phyloP scores from a whole-genome alignment of 2,888 invertebrate genomes.

The Patella caerulea region DNA sequence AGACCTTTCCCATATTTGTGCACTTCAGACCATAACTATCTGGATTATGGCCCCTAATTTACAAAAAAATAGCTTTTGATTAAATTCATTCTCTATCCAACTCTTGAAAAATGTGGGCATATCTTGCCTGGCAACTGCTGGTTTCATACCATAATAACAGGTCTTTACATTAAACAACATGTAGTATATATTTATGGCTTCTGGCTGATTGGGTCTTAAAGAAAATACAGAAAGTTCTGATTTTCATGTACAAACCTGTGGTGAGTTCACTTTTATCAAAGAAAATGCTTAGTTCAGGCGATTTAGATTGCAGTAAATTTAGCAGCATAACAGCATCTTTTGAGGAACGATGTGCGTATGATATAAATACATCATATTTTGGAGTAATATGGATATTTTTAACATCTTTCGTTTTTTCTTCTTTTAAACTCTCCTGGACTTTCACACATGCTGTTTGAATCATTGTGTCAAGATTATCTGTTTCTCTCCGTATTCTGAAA shows the following conservation, averaged over 20 bases:
- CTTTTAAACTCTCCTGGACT: conserved; percentile 32
- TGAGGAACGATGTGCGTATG: conserved; percentile 62
- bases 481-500: not conserved
- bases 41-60: too few relatives aligned
- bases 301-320: conserved; percentile 41
- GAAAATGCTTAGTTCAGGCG: conserved; percentile 59
- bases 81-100: too few relatives aligned
- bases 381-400: conserved; percentile 18
- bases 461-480: not conserved
- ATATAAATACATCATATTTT: conserved; percentile 66
- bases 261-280: conserved; percentile 65
- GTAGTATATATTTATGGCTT: too few relatives aligned
- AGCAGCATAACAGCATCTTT: conserved; percentile 52
- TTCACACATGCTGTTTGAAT: not conserved
- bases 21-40: too few relatives aligned
- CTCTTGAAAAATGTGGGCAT: too few relatives aligned
- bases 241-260: conserved; percentile 51
- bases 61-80: too few relatives aligned
- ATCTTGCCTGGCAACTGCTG: too few relatives aligned
- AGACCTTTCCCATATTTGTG: too few relatives aligned
- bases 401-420: conserved; percentile 39
- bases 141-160: too few relatives aligned
- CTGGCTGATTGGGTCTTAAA: too few relatives aligned
- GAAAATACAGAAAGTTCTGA: too few relatives aligned
- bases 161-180: too few relatives aligned